phyloP scores from a whole-genome alignment of 2,113 vertebrate species.

The Colossoma macropomum region DNA sequence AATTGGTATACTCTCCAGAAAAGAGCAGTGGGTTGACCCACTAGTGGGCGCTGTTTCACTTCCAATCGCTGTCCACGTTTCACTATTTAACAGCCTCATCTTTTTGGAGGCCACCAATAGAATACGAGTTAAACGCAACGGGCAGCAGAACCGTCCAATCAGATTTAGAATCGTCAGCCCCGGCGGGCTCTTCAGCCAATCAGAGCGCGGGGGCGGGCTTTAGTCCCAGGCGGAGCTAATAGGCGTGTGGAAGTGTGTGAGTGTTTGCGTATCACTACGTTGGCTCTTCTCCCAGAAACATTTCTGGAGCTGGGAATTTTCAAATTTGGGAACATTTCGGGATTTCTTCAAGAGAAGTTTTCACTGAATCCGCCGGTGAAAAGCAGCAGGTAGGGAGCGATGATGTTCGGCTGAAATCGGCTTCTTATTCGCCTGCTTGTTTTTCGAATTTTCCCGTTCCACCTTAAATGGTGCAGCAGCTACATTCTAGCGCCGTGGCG shows the following conservation, averaged over 20 bases:
- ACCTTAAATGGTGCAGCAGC: too few species aligned
- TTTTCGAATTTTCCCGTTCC: too few species aligned
- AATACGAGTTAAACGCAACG: background rate
- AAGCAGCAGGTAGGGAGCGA: conserved; percentile 25
- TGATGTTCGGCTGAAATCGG: background rate
- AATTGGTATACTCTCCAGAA: too few species aligned
- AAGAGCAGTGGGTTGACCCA: background rate
- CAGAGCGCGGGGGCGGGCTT: background rate
- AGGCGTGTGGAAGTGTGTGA: background rate
- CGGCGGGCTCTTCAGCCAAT: conserved; percentile 40
- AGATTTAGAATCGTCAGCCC: background rate
- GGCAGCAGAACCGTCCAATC: conserved; percentile 40
- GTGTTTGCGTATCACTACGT: conserved; percentile 37
- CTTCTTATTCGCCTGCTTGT: too few species aligned
- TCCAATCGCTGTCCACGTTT: conserved; percentile 29
- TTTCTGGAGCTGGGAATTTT: conserved; percentile 61
- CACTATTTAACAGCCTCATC: conserved; percentile 18
- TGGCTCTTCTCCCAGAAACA: conserved; percentile 58
- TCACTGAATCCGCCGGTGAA: background rate
- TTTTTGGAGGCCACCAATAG: conserved; percentile 43
- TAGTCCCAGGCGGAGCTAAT: background rate
- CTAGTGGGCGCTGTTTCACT: conserved; percentile 53
- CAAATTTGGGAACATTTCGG: conserved; percentile 24
- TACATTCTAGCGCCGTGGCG: too few species aligned
- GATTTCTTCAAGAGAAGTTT: conserved; percentile 5